These are phyloP conservation scores for Zygothrica quintamaculata DNA, from an alignment of 2,888 invertebrate species.

Conservation along the genomic window DNA sequence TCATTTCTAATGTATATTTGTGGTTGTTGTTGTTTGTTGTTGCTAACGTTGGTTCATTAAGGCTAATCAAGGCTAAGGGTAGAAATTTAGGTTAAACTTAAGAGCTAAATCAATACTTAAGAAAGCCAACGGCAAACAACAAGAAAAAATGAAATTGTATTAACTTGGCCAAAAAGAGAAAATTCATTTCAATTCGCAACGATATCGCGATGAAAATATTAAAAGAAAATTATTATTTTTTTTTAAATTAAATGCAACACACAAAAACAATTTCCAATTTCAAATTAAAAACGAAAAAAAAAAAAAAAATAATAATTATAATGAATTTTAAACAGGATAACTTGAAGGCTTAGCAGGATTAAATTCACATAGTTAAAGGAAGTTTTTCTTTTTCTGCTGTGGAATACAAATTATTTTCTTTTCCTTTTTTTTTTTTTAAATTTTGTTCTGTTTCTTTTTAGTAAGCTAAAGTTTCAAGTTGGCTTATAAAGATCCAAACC, in stretches of 20 bases:
- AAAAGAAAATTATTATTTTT: constrained; percentile 3
- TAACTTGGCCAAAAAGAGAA: too few species aligned
- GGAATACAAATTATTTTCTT: constrained; percentile 1
- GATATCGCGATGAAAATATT: too few species aligned
- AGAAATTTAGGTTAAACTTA: constrained; percentile 50
- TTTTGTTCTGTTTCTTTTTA: not conserved
- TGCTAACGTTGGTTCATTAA: constrained; percentile 34
- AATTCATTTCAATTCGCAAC: not conserved
- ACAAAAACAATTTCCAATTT: not conserved
- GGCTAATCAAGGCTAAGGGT: constrained; percentile 37
- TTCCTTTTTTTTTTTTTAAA: too few species aligned
- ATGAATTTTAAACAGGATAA: constrained; percentile 16
- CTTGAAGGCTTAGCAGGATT: constrained; percentile 50
- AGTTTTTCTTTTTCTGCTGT: not conserved
- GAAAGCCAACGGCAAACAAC: constrained; percentile 26
- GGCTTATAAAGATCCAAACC: constrained; percentile 40
- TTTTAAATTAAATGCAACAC: constrained; percentile 36
- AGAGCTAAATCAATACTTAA: constrained; percentile 69
- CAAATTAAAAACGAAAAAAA: not conserved
- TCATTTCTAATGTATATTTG: constrained; percentile 47
- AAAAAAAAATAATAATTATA: not conserved
- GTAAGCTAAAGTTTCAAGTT: not conserved
- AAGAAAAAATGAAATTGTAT: constrained; percentile 13
- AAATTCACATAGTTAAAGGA: constrained; percentile 55
- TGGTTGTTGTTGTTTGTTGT: constrained; percentile 27